Conservation (phyloP, 2,888 invertebrate genomes). For the Philaethria dido region DNA sequence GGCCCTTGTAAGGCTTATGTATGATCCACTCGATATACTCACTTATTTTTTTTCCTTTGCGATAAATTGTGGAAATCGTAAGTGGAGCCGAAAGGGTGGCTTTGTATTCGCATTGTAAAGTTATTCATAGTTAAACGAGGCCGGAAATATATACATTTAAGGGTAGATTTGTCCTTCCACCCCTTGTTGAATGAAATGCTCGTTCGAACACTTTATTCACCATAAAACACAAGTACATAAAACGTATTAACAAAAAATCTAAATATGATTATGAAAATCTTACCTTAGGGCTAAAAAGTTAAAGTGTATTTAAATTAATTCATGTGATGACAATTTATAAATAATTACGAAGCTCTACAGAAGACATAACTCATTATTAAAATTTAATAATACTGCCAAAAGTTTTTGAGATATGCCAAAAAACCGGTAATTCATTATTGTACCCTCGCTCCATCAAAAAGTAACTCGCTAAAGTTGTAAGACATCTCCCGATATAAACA, state of each 20-base stretch:
- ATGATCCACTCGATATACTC: slow-evolving; percentile 41
- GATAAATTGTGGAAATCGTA: slow-evolving; percentile 38
- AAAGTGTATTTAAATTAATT: not conserved
- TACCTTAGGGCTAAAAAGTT: not conserved
- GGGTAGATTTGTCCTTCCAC: slow-evolving; percentile 44
- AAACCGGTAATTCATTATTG: slow-evolving; percentile 31
- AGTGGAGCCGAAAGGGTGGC: slow-evolving; percentile 34
- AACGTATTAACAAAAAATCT: not conserved
- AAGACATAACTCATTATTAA: slow-evolving; percentile 11
- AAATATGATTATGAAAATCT: not conserved
- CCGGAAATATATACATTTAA: slow-evolving; percentile 61
- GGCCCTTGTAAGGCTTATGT: slow-evolving; percentile 38
- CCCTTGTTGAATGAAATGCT: slow-evolving; percentile 59
- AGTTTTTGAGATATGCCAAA: slow-evolving; percentile 22
- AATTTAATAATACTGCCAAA: slow-evolving; percentile 25
- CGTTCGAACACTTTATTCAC: slow-evolving; percentile 73
- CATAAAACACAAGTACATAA: not conserved
- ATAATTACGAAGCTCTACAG: not conserved
- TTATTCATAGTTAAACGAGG: slow-evolving; percentile 46
- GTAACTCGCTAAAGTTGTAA: slow-evolving; percentile 34
- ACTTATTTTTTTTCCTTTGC: slow-evolving; percentile 38
- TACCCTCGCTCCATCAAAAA: slow-evolving; percentile 35
- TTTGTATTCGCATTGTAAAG: slow-evolving; percentile 40
- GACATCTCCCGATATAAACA: slow-evolving; percentile 32
- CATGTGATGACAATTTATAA: not conserved